A percentile compares a stretch with the other conserved stretches of the same genome.
Conservation (phyloP, 2,888 invertebrate genomes). For the Parascotia fuliginaria region DNA sequence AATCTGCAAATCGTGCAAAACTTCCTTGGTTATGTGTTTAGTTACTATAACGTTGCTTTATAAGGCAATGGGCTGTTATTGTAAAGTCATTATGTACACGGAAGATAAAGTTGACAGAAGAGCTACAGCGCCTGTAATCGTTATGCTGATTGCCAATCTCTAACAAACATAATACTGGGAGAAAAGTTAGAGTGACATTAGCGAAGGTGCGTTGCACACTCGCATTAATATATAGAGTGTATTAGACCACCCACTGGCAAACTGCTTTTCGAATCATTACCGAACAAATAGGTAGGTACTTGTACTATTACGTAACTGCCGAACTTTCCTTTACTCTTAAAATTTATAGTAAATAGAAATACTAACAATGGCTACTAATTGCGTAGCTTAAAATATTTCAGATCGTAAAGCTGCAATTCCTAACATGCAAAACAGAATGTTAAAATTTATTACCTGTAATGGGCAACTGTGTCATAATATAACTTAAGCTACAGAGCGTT, state of each 20-base stretch:
- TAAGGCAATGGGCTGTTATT: conserved; percentile 54
- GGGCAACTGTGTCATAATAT: not conserved
- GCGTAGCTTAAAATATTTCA: not conserved
- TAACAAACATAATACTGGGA: conserved; percentile 49
- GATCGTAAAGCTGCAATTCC: not conserved
- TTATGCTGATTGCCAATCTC: conserved; percentile 60
- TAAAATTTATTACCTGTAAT: not conserved
- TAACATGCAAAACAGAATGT: not conserved
- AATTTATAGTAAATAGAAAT: too few relatives aligned
- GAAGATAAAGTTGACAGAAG: conserved; percentile 48
- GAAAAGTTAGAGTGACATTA: conserved; percentile 60
- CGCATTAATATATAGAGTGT: conserved; percentile 39
- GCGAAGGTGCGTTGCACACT: conserved; percentile 50
- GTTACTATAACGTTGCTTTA: conserved; percentile 47
- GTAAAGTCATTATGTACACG: conserved; percentile 50
- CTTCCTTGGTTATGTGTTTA: conserved; percentile 43
- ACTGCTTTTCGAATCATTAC: conserved; percentile 47
- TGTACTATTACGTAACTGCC: too few relatives aligned
- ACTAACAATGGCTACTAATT: conserved; percentile 14
- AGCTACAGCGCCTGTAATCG: conserved; percentile 47
- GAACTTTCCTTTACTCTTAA: too few relatives aligned
- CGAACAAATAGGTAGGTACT: conserved; percentile 47
- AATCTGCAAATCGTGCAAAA: conserved; percentile 49
- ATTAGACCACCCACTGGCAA: conserved; percentile 46
- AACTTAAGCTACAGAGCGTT: not conserved